Evolutionary conservation across 2,113 vertebrate genomes (phyloP).

Genomic region (Camelus dromedarius): DNA sequence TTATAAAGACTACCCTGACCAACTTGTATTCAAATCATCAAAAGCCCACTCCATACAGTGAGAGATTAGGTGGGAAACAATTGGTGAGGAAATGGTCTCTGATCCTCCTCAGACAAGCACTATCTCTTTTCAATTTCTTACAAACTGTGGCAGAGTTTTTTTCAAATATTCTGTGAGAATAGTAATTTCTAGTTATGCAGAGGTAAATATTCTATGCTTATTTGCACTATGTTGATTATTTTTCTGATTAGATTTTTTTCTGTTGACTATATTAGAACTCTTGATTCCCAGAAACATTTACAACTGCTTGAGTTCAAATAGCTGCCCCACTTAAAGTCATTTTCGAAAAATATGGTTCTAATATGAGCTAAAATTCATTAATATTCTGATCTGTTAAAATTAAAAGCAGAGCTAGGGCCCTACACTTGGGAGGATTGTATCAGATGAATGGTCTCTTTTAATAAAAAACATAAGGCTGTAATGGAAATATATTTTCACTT

Average conservation of each 20-base stretch:
- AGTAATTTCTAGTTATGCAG: background rate
- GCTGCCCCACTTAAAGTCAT: background rate
- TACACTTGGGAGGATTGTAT: constrained; percentile 15
- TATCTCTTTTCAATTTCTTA: background rate
- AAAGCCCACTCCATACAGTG: background rate
- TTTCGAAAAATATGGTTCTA: constrained; percentile 1
- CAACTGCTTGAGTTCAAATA: background rate
- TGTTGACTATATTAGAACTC: background rate
- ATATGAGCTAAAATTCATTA: constrained; percentile 35
- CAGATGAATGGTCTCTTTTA: background rate
- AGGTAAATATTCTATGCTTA: background rate
- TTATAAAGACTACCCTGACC: background rate
- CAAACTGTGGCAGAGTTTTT: background rate
- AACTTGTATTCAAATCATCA: background rate
- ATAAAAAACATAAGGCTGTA: constrained; percentile 16
- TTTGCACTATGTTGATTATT: background rate
- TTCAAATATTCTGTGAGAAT: background rate
- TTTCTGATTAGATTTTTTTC: background rate
- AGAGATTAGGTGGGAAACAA: background rate
- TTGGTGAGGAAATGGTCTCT: background rate
- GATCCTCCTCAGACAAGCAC: background rate
- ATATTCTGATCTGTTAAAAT: constrained; percentile 29
- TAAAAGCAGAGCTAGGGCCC: constrained; percentile 14
- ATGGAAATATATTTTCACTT: constrained; percentile 34
- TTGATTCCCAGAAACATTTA: constrained; percentile 32